Evolutionary conservation across 2,797 vertebrate genomes (phyloP).

Genomic region (Botia almorhae): DNA sequence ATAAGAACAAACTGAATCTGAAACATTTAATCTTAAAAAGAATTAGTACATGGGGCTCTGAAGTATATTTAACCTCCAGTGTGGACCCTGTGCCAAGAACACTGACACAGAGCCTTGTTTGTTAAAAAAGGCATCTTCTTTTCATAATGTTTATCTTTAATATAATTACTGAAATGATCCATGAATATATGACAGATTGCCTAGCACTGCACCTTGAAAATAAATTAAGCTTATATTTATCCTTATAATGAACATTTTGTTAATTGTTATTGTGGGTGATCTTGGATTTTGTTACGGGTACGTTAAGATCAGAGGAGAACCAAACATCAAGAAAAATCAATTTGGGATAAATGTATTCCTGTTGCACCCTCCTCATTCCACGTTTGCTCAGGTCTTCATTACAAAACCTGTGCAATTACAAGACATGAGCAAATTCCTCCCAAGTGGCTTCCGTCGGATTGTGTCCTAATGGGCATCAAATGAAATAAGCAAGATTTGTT

Average conservation of each 20-base stretch:
- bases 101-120: not conserved
- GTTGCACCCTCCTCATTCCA: conserved; percentile 55
- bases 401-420: conserved; percentile 52
- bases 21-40: not conserved
- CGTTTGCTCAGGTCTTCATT: conserved; percentile 66
- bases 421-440: conserved; percentile 40
- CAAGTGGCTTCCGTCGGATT: conserved; percentile 53
- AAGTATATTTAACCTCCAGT: not conserved
- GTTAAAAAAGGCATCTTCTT: not conserved
- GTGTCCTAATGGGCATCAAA: conserved; percentile 60
- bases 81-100: not conserved
- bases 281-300: not conserved
- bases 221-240: conserved; percentile 29
- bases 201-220: conserved; percentile 10
- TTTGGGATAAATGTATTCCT: conserved; percentile 58
- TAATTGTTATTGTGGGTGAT: conserved; percentile 3
- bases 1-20: not conserved
- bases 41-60: not conserved
- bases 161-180: conserved; percentile 15
- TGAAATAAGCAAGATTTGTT: conserved; percentile 57
- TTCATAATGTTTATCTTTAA: not conserved
- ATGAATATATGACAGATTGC: not conserved
- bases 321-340: conserved; percentile 57
- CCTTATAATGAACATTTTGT: not conserved
- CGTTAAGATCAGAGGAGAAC: conserved; percentile 29